Base-by-base conservation (phyloP, 2,797 vertebrate species). In the Selene dorsalis region DNA sequence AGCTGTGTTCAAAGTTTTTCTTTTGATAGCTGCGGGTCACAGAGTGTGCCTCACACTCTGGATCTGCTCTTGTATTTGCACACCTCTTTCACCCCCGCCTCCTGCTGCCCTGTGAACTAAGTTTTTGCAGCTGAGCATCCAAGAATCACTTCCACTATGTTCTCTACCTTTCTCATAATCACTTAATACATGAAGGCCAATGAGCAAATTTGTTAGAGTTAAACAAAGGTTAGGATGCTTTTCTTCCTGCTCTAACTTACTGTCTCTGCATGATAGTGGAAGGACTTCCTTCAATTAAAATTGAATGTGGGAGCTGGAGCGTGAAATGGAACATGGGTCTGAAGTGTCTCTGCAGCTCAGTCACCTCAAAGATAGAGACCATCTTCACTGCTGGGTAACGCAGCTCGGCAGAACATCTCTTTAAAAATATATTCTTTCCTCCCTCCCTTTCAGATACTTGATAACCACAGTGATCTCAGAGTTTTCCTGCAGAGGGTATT, bases 291-390 rank as follows among this genome's bases (percentile, higher is more conserved):
- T 87, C 82, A 87, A 91, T 94, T 92, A 91, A 92, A 91, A 79
- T 78, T 91, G 87, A 91, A 93, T 85, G 89, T n/a, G 67, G 84
- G 81, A 87, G 85, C 71, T 74, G 60, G 88, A 90, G 89, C 86
- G 59, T 93, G 86, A 93, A 92, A 92, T 92, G 82, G 72, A 88
- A 90, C 84, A 88, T 69, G 80, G 82, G 63, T 84, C 69, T 84
- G 73, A 85, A 87, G 88, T 78, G 81, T 82, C 63, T 68, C 47
- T 2, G 76, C 75, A 63, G 70, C 74, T 77, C 43, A 18, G 82
- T 76, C 71, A 70, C 48, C 69, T 52, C 69, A 22, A 73, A 86
- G 82, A 89, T 59, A 77, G 83, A 69, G 69, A 79, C 70, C 53
- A 59, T 83, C 76, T 66, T 41, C 75, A 48, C 22, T 0, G 18